Evolutionary conservation across 1,140 invertebrate species (phyloP).

Genomic region (Ooceraea biroi): DNA sequence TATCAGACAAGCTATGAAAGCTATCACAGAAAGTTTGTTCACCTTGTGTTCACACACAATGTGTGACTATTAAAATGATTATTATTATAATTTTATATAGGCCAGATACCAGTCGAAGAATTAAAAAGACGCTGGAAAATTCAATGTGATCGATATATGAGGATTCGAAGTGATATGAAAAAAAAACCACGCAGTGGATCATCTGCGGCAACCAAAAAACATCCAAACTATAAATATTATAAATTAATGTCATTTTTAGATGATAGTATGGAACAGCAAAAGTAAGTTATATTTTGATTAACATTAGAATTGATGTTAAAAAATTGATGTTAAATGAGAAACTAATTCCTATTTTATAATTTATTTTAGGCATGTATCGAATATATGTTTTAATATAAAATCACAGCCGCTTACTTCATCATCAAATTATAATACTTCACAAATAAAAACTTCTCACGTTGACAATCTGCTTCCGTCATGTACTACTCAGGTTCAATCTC

Average conservation of each 20-base stretch:
- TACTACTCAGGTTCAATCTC: neutral
- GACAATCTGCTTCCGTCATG: neutral
- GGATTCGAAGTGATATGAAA: neutral
- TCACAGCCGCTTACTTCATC: conserved; percentile 9
- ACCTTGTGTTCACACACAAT: no score
- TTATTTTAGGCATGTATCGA: conserved; percentile 18
- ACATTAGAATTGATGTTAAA: conserved; percentile 6
- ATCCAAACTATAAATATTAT: conserved; percentile 3
- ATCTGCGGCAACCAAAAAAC: conserved; percentile 1
- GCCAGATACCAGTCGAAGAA: conserved; percentile 5
- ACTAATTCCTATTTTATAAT: neutral
- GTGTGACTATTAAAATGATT: conserved; percentile 17
- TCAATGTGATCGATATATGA: conserved; percentile 2
- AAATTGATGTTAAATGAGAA: neutral
- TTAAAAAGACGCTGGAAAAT: conserved; percentile 19
- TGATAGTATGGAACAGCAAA: conserved; percentile 21
- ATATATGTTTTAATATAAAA: conserved; percentile 17
- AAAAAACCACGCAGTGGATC: neutral
- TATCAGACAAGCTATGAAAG: no score
- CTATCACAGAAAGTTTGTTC: no score
- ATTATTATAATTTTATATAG: neutral
- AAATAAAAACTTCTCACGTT: neutral
- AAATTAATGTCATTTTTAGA: conserved; percentile 22
- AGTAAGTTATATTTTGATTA: conserved; percentile 9
- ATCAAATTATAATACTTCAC: conserved; percentile 13